A percentile compares a stretch with the other conserved stretches of the same genome.
Conservation (phyloP, 2,888 invertebrate genomes). For the Teleiodes luculella region DNA sequence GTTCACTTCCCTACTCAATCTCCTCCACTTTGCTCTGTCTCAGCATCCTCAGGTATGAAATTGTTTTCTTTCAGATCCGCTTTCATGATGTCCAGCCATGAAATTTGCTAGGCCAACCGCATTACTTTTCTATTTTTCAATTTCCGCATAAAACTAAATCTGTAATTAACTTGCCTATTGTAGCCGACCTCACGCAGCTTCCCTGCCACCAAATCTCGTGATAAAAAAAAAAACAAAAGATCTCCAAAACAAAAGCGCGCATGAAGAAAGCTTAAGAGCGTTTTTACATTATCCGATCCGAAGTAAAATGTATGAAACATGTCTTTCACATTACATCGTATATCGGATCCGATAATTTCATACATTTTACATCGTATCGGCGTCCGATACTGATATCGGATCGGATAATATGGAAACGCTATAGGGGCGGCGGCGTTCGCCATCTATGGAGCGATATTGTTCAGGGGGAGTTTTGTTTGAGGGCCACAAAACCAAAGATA, state of each 20-base stretch:
- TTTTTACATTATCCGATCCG: too few species aligned
- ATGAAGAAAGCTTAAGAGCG: slow-evolving; percentile 44
- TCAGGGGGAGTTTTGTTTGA: not conserved
- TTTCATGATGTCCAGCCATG: not conserved
- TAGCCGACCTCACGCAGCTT: slow-evolving; percentile 39
- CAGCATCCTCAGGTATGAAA: too few species aligned
- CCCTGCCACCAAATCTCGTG: slow-evolving; percentile 49
- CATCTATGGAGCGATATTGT: slow-evolving; percentile 44
- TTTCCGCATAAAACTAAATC: not conserved
- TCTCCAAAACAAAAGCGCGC: slow-evolving; percentile 51
- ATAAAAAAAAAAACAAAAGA: slow-evolving; percentile 59
- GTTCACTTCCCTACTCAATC: too few species aligned
- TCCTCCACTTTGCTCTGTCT: too few species aligned
- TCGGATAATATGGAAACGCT: too few species aligned
- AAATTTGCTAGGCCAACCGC: not conserved
- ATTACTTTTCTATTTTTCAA: not conserved
- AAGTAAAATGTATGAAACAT: too few species aligned
- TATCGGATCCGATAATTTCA: too few species aligned
- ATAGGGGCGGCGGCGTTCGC: too few species aligned
- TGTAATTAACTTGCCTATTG: not conserved
- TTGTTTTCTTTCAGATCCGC: too few species aligned
- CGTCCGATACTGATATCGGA: too few species aligned
- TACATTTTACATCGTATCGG: too few species aligned
- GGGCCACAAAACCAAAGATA: not conserved
- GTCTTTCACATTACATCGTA: too few species aligned